These are phyloP conservation scores for Myrmecobius fasciatus DNA, from an alignment of 2,113 vertebrate species.

Conservation along the genomic window DNA sequence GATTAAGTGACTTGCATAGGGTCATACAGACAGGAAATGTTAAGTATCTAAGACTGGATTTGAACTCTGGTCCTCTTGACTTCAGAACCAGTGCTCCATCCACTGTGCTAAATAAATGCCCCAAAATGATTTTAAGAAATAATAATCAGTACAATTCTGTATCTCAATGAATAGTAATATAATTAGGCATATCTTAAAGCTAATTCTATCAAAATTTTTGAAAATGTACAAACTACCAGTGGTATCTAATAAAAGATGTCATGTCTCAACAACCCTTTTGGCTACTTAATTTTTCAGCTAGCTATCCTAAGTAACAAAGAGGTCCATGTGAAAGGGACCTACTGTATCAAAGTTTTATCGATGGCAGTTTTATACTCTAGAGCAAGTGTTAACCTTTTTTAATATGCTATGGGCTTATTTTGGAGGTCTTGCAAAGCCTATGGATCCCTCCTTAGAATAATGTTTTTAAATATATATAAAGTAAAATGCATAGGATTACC, in stretches of 20 bases:
- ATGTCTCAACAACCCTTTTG: not conserved
- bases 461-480: not conserved
- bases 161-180: not conserved
- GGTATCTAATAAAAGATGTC: not conserved
- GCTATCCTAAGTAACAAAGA: not conserved
- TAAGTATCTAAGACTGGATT: no score
- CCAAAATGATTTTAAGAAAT: not conserved
- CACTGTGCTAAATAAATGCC: no score
- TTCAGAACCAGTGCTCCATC: no score
- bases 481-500: not conserved
- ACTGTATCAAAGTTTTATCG: not conserved
- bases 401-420: not conserved
- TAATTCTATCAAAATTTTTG: not conserved
- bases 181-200: not conserved
- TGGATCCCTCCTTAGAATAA: not conserved
- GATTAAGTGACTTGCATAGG: no score
- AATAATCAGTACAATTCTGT: not conserved
- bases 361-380: not conserved
- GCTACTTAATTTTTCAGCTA: not conserved
- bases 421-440: not conserved
- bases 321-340: not conserved
- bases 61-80: no score
- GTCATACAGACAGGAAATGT: no score
- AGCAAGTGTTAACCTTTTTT: not conserved
- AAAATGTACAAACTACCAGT: not conserved